phyloP scores from a whole-genome alignment of 2,113 vertebrate species.

The Protobothrops flavoviridis region DNA sequence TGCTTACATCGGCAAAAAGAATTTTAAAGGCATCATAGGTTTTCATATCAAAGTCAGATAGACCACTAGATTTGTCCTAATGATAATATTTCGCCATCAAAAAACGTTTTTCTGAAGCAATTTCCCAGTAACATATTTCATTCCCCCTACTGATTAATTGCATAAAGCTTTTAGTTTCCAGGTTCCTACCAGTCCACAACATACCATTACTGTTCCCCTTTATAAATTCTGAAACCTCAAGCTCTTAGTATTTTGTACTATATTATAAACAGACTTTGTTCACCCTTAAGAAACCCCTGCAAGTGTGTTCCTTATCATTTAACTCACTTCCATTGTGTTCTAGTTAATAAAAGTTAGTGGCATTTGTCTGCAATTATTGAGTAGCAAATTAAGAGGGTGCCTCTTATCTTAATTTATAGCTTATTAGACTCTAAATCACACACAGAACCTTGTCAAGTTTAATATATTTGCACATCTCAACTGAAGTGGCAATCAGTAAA shows the following conservation, averaged over 20 bases:
- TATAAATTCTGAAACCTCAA: constrained; percentile 41
- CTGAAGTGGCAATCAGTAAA: constrained; percentile 1
- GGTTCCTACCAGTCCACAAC: constrained; percentile 16
- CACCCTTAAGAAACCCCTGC: background rate
- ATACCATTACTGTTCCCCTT: constrained; percentile 21
- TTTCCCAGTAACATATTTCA: constrained; percentile 30
- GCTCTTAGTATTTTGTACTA: background rate
- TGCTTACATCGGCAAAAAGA: background rate
- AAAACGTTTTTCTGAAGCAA: constrained; percentile 9
- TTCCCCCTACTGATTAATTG: constrained; percentile 37
- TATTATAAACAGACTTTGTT: background rate
- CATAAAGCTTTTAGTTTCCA: constrained; percentile 32
- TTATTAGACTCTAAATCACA: constrained; percentile 35
- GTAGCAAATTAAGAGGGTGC: constrained; percentile 11
- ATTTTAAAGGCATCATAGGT: background rate
- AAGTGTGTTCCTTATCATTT: background rate
- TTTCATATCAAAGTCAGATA: background rate
- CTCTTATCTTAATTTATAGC: constrained; percentile 33
- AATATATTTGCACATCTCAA: constrained; percentile 16
- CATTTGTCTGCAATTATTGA: constrained; percentile 33
- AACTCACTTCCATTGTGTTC: constrained; percentile 5
- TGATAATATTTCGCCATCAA: constrained; percentile 8
- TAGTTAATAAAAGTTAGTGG: constrained; percentile 27
- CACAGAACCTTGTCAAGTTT: constrained; percentile 17
- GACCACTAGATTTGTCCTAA: background rate